Evolutionary conservation across 2,888 invertebrate genomes (phyloP).

Genomic region (Dioctria linearis): DNA sequence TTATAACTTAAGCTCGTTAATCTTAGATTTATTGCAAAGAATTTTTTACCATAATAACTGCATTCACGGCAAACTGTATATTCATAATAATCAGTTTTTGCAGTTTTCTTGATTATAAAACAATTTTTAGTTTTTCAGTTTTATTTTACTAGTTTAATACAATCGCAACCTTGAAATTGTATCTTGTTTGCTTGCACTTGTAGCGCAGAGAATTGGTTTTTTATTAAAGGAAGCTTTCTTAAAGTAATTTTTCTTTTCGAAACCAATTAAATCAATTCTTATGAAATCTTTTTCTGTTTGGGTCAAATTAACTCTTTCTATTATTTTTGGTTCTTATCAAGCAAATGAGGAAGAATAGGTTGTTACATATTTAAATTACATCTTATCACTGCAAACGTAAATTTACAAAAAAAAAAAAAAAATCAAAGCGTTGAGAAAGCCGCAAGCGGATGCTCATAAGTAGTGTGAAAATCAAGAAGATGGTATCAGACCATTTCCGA

Average conservation of each 20-base stretch:
- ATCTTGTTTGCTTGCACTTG: not conserved
- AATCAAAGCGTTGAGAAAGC: not conserved
- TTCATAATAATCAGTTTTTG: not conserved
- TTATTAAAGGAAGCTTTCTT: no score
- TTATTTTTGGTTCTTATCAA: not conserved
- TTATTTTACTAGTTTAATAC: not conserved
- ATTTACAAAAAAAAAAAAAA: no score
- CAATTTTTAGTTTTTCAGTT: not conserved
- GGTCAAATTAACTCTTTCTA: no score
- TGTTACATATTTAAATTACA: not conserved
- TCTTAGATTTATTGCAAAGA: no score
- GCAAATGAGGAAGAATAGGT: not conserved
- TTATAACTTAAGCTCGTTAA: no score
- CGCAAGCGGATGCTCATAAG: not conserved
- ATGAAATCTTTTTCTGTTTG: no score
- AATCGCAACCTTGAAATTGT: conserved; percentile 3
- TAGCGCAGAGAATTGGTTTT: no score
- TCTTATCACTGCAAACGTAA: conserved; percentile 4
- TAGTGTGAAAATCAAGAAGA: not conserved
- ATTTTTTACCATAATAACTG: no score
- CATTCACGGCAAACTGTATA: no score
- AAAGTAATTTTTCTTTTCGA: no score
- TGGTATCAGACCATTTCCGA: not conserved
- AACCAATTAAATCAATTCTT: no score
- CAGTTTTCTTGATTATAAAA: not conserved